These are phyloP conservation scores for Nematostella vectensis DNA, from an alignment of 92 coral and sea anemone species.

Conservation along the genomic window DNA sequence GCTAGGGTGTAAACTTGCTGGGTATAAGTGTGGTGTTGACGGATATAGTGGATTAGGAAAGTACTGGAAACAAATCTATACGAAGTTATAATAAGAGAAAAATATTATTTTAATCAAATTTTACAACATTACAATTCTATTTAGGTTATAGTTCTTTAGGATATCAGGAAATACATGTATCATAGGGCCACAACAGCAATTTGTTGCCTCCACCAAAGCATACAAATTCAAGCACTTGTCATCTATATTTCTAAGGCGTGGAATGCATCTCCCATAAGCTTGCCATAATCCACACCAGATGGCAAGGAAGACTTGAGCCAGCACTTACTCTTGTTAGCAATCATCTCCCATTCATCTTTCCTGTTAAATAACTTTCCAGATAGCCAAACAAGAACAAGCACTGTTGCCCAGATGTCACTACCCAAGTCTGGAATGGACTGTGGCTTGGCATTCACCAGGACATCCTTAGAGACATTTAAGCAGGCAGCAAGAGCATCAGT, in stretches of 20 bases:
- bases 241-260: neutral
- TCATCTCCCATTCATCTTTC: slow-evolving; percentile 28
- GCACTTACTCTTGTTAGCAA: slow-evolving; percentile 7
- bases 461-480: neutral
- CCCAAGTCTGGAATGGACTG: neutral
- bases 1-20: slow-evolving; percentile 76
- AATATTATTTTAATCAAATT: no score
- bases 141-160: no score
- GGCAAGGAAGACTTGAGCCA: slow-evolving; percentile 7
- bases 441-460: slow-evolving; percentile 8
- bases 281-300: neutral
- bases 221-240: no score
- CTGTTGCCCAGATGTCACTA: slow-evolving; percentile 10
- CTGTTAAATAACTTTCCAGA: slow-evolving; percentile 4
- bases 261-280: slow-evolving; percentile 5
- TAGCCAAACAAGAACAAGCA: slow-evolving; percentile 10
- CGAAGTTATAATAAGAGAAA: no score
- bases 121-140: no score
- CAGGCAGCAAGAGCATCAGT: slow-evolving; percentile 7
- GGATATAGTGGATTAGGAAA: slow-evolving; percentile 68
- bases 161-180: no score
- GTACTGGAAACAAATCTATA: no score
- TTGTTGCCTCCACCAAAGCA: no score
- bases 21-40: slow-evolving; percentile 66
- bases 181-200: no score